phyloP scores from a whole-genome alignment of 2,888 invertebrate species.

The Macrophya annulata region DNA sequence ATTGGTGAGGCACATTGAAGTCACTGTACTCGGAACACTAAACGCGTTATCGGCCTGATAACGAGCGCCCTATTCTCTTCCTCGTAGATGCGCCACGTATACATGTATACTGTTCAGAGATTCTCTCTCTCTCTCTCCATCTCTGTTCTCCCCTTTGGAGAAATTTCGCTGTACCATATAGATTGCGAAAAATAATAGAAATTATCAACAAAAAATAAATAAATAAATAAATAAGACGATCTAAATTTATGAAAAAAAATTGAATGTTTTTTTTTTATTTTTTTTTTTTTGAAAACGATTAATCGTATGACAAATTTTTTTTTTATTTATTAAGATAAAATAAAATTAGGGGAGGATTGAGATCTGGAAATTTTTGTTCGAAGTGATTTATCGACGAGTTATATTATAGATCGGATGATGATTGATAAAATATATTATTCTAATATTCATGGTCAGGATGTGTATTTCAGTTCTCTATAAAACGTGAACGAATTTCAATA shows the following conservation, averaged over 20 bases:
- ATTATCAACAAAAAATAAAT: neutral
- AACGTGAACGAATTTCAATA: neutral
- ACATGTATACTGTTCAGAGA: slow-evolving; percentile 35
- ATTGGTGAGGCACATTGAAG: slow-evolving; percentile 77
- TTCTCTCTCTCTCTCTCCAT: slow-evolving; percentile 52
- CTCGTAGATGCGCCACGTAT: slow-evolving; percentile 25
- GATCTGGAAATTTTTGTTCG: neutral
- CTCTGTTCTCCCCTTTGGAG: slow-evolving; percentile 16
- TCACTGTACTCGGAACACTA: slow-evolving; percentile 75
- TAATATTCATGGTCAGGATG: too few relatives aligned
- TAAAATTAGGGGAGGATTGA: neutral
- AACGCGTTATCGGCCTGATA: slow-evolving; percentile 77
- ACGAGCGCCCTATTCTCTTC: slow-evolving; percentile 51
- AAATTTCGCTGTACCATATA: neutral
- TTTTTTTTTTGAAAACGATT: neutral
- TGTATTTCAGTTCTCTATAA: too few relatives aligned
- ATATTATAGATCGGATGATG: slow-evolving; percentile 1
- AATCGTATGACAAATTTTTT: too few relatives aligned
- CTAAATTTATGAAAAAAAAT: neutral
- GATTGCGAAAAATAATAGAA: neutral
- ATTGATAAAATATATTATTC: neutral
- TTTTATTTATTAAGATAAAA: too few relatives aligned
- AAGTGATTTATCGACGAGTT: neutral
- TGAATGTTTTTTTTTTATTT: neutral
- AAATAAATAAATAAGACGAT: neutral